Evolutionary conservation across 2,888 invertebrate species (phyloP).

Genomic region (Petrophora chlorosata): DNA sequence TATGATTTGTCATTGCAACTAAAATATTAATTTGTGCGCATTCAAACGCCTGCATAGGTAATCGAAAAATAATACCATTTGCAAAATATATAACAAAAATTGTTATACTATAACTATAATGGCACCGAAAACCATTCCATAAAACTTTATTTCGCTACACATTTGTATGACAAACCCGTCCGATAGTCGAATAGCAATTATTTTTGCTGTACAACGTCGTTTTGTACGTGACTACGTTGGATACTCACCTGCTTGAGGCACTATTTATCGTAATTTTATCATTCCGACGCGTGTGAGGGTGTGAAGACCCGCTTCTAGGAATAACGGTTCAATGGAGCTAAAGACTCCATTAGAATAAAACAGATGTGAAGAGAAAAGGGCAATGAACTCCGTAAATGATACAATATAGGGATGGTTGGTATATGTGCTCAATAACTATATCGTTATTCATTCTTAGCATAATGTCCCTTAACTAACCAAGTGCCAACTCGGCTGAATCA

Average conservation of each 20-base stretch:
- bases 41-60: too few species aligned
- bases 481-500: too few species aligned
- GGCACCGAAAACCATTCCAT: conserved; percentile 7
- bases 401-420: too few species aligned
- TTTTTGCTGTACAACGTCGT: conserved; percentile 27
- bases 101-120: neutral
- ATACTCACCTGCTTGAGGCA: conserved; percentile 21
- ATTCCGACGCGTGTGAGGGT: conserved; percentile 27
- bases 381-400: conserved; percentile 4
- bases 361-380: conserved; percentile 5
- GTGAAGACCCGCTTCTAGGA: conserved; percentile 15
- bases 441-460: neutral
- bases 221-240: conserved; percentile 29
- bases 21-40: too few species aligned
- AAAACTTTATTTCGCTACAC: conserved; percentile 22
- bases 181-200: conserved; percentile 30
- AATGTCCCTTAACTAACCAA: neutral
- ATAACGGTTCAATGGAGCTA: conserved; percentile 22
- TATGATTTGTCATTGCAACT: too few species aligned
- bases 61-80: too few species aligned
- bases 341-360: conserved; percentile 18
- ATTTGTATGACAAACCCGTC: conserved; percentile 29
- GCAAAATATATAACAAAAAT: too few species aligned
- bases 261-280: conserved; percentile 32
- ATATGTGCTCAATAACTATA: neutral